Evolutionary conservation across 2,113 vertebrate genomes (phyloP), one percentile per base, ranked within the genome.

Genomic region (Hypomesus transpacificus): DNA sequence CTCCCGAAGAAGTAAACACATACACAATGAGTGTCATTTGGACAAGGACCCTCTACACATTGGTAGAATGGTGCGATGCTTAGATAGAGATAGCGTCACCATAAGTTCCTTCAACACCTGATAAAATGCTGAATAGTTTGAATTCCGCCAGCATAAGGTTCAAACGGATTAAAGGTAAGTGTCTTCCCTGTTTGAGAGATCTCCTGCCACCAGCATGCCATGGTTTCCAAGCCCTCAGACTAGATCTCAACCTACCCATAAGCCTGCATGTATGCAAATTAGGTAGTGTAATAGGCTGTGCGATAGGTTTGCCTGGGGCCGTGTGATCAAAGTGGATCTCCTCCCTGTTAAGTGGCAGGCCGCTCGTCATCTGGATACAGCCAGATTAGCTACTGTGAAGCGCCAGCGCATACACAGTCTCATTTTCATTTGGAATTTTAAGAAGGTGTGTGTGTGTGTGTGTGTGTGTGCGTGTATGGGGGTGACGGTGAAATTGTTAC

Each of bases 321-420:
- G 69, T 87, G 87, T 88, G 90, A 91, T 91, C 91, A 91, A 90
- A 91, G 88, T 90, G 87, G 87, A 91, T 91, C 89, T 87, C 86
- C 89, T 89, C 88, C 89, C 88, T 77, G 88, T 89, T 91, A 91
- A 89, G 88, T 89, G 89, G 89, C 89, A 89, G 87, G 87, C 86
- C 78, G 83, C 87, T 91, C 85, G 78, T 90, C 91, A 89, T 88
- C 85, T 88, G 86, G 84, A 89, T 88, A 80, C 56, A 73, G 86
- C 74, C 86, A 87, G 88, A 91, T 91, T 88, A 91, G 84, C 79
- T 79, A 81, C 78, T 85, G 73, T 84, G 82, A 85, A 60, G 75
- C 73, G 53, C 34, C 16, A 20, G 51, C 18, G 39, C 46, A 39
- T 46, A 65, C 75, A 58, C 76, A 77, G 75, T 75, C 82, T 87